These are phyloP conservation scores for Strix occidentalis DNA, from an alignment of 2,797 vertebrate species.

Conservation along the genomic window DNA sequence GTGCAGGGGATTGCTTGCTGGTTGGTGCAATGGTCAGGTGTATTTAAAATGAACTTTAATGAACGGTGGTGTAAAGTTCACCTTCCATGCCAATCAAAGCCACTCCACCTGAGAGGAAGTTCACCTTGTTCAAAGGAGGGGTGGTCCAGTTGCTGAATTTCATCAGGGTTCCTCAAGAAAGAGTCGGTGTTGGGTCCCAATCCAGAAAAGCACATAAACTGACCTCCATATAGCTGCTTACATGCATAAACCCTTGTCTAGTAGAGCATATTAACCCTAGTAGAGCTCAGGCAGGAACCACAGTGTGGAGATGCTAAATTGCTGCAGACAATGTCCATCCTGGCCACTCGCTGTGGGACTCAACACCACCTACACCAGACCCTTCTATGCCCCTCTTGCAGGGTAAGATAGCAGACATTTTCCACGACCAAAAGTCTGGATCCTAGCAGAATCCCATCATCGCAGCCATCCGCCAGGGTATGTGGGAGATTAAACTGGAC, in stretches of 20 bases:
- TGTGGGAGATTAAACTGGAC: neutral
- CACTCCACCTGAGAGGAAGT: neutral
- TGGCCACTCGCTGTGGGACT: neutral
- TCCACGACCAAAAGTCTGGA: neutral
- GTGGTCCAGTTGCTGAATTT: neutral
- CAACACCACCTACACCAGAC: neutral
- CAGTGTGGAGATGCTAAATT: neutral
- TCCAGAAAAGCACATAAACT: neutral
- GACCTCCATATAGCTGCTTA: neutral
- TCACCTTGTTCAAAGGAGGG: neutral
- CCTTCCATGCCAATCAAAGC: neutral
- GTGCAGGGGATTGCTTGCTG: neutral
- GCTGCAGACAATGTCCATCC: neutral
- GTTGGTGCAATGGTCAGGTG: neutral
- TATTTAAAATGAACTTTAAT: neutral
- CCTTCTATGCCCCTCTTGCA: neutral
- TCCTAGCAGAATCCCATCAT: neutral
- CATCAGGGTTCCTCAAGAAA: neutral
- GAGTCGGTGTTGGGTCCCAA: neutral
- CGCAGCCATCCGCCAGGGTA: neutral
- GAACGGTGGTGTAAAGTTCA: neutral
- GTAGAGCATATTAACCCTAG: neutral
- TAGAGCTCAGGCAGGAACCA: neutral
- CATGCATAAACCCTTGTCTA: neutral
- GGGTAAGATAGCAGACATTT: neutral